Evolutionary conservation across 2,888 invertebrate species (phyloP).

Genomic region (Baronia brevicornis): DNA sequence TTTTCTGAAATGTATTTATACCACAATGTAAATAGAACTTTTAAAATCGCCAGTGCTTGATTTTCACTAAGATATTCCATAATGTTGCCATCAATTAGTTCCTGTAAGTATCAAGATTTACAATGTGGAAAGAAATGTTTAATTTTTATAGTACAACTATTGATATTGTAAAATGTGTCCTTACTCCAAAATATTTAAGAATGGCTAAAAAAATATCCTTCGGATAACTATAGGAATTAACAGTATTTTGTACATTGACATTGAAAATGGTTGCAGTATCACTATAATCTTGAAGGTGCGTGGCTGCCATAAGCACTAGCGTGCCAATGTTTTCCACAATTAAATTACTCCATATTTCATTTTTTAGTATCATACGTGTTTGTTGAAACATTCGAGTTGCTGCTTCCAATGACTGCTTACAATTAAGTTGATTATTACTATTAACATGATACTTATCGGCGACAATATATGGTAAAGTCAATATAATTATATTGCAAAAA

Average conservation of each 20-base stretch:
- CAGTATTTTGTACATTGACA: constrained; percentile 35
- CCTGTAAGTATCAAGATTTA: constrained; percentile 30
- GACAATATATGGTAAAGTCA: constrained; percentile 57
- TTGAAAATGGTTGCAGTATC: constrained; percentile 40
- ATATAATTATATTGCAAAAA: constrained; percentile 47
- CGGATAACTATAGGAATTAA: constrained; percentile 54
- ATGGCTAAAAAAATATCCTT: constrained; percentile 48
- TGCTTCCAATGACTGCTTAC: constrained; percentile 23
- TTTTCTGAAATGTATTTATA: constrained; percentile 57
- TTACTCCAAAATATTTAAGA: constrained; percentile 61
- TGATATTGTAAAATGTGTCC: constrained; percentile 19
- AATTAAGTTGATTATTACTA: constrained; percentile 14
- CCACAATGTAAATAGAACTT: constrained; percentile 67
- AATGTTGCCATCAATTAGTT: constrained; percentile 42
- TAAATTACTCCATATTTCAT: constrained; percentile 49
- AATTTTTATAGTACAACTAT: too few species aligned
- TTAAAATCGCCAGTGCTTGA: constrained; percentile 68
- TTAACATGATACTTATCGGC: constrained; percentile 44
- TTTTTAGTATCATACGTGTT: constrained; percentile 43
- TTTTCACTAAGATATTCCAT: constrained; percentile 57
- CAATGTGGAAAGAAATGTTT: too few species aligned
- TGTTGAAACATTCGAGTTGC: constrained; percentile 45
- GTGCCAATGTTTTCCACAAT: constrained; percentile 56
- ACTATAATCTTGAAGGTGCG: constrained; percentile 47
- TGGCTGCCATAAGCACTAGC: constrained; percentile 42